These are phyloP conservation scores for Styela clava DNA, from an alignment of 23 tunicate species.

Conservation along the genomic window DNA sequence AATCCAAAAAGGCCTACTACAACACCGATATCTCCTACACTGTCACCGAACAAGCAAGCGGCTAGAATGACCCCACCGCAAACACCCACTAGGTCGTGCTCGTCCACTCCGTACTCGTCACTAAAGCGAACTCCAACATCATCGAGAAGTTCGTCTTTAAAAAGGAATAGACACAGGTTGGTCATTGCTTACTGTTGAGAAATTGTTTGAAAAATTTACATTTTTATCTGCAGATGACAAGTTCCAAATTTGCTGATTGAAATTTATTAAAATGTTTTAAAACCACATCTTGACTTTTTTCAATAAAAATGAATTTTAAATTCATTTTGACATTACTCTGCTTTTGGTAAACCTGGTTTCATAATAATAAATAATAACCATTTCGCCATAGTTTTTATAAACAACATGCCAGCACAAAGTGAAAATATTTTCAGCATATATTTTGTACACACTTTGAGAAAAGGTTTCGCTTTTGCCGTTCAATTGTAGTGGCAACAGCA, in stretches of 20 bases:
- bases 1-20: conserved; percentile 70
- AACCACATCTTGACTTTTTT: too few relatives aligned
- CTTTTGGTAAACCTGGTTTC: too few relatives aligned
- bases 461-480: background rate
- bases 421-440: too few relatives aligned
- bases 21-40: conserved; percentile 66
- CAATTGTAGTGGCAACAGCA: background rate
- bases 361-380: too few relatives aligned
- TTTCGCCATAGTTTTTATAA: too few relatives aligned
- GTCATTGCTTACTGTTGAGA: background rate
- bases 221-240: background rate
- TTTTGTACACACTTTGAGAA: background rate
- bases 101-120: conserved; percentile 89
- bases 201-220: background rate
- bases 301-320: too few relatives aligned
- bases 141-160: conserved; percentile 73
- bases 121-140: conserved; percentile 71
- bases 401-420: too few relatives aligned
- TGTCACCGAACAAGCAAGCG: conserved; percentile 71
- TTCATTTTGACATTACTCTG: too few relatives aligned
- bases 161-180: conserved; percentile 80
- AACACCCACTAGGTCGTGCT: conserved; percentile 52
- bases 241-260: background rate
- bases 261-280: too few relatives aligned
- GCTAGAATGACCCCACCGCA: conserved; percentile 63